Base-by-base conservation (phyloP, 2,113 vertebrate genomes). In the Phylloscopus whistleri region DNA sequence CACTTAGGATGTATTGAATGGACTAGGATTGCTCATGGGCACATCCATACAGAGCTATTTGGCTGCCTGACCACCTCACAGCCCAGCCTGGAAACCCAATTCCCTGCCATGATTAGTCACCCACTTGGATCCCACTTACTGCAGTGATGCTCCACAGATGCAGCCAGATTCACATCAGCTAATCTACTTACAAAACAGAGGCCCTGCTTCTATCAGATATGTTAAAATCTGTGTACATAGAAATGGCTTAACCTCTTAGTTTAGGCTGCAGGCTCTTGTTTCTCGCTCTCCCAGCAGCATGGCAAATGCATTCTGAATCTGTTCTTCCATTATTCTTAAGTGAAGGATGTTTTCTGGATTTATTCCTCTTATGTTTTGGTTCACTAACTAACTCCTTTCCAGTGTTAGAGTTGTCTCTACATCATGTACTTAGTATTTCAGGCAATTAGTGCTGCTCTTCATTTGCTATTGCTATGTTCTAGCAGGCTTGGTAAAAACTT, bases 141-240 rank as follows among this genome's bases (percentile, higher is more conserved):
- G 33, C 35, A 66, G 72, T 63, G 92, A 83, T 86, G 79, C 68
- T 79, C 59, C 76, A 63, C 72, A 95, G 88, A 91, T 59, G 66
- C 86, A 92, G 76, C 23, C 91, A 91, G 64, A 90, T 70, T 69
- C 83, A 87, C 89, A 91, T 85, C 92, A 85, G 72, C 75, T 92
- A 92, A 93, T 87, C 78, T 58, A 44, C 58, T 93, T 94, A 94
- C 58, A 87, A 90, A 95, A 73, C 75, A 86, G 85, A 94, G 92
- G 70, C 72, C 37, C n/a, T 49, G 41, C 13, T 76, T 82, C 85
- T 62, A 80, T 58, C 70, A 95, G 75, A 83, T 62, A 69, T 7
- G 37, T 76, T 73, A 73, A 94, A 90, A 88, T 59, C 79, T 43
- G 28, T 69, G 37, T 55, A 88, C 88, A 93, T 3, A 93, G 53